Conservation (phyloP, 2,888 invertebrate genomes). For the Resseliella maxima region DNA sequence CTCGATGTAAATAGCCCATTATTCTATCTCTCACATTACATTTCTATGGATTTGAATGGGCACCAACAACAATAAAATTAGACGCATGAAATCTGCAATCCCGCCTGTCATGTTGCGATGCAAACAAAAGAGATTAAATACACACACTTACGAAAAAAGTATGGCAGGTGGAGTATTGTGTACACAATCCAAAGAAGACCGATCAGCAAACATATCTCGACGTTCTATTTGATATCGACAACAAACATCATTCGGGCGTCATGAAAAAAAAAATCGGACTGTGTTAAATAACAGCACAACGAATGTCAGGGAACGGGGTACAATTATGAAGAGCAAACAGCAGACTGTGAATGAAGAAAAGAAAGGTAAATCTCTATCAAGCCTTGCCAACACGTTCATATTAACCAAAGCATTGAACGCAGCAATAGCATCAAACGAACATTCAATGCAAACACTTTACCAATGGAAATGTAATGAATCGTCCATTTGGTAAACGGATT, state of each 20-base stretch:
- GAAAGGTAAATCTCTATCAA: conserved; percentile 25
- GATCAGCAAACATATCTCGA: conserved; percentile 45
- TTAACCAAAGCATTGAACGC: not conserved
- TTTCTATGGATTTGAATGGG: not conserved
- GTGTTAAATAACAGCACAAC: conserved; percentile 14
- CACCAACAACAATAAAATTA: not conserved
- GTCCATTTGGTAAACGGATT: not conserved
- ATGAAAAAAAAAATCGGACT: conserved; percentile 32
- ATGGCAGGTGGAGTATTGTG: conserved; percentile 46
- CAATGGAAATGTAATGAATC: not conserved
- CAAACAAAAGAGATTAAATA: conserved; percentile 35
- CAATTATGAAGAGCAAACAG: not conserved
- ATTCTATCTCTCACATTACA: conserved; percentile 24
- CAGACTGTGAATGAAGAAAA: conserved; percentile 29
- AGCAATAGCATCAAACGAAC: not conserved
- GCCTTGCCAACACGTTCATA: not conserved
- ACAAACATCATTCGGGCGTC: conserved; percentile 48
- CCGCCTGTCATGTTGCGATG: conserved; percentile 18
- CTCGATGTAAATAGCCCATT: conserved; percentile 21
- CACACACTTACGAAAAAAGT: not conserved
- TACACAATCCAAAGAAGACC: not conserved
- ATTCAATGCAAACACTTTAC: not conserved
- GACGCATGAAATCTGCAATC: conserved; percentile 51
- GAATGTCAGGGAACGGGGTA: too few relatives aligned
- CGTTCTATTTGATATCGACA: conserved; percentile 39